Evolutionary conservation across 2,888 invertebrate species (phyloP), one percentile per base, ranked within the genome.

Genomic region (Maniola hyperantus): DNA sequence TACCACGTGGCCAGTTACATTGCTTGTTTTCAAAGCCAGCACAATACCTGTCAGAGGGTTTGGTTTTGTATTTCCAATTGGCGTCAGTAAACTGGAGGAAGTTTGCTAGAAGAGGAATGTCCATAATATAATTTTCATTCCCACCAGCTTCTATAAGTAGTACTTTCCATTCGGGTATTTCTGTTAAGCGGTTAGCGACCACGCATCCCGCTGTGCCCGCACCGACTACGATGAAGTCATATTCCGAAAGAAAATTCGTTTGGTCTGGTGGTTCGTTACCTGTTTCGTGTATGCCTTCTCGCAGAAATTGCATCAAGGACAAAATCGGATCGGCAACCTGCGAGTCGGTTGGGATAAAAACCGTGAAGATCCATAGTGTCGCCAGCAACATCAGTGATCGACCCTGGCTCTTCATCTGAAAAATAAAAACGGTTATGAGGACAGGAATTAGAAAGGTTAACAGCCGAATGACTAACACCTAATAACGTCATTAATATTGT

Each of bases 41-140:
- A 77, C 97, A 97, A 73, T 95, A 95, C 62, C 89, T 93, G 53
- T 93, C 91, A 13, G 96, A 96, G 0, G 97, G 95, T 80, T 96
- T 95, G 0, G 97, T 97, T 79, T 95, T 94, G 83, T 97, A 97
- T 72, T 93, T 94, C 97, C 97, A 97, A 80, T 97, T 97, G 54
- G 96, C 94, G 51, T 94, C 91, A 6, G 94, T 94, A 74, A 95
- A 93, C 77, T 97, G 97, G 6, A 96, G 86, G 74, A 95, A 95
- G 79, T 95, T 95, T 2, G 95, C 96, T 2, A 95, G 79, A n/a
- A 96, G 85, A 0, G 96, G 96, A 39, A 96, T 92, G 78, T 96
- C 96, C 96, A 96, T 96, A 10, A 96, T 75, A 64, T 93, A 94
- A 77, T 95, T 95, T 84, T 97, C 96, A 8, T 93, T 93, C 18